Base-by-base conservation (phyloP, 92 coral and sea anemone species). In the Porites divaricata region DNA sequence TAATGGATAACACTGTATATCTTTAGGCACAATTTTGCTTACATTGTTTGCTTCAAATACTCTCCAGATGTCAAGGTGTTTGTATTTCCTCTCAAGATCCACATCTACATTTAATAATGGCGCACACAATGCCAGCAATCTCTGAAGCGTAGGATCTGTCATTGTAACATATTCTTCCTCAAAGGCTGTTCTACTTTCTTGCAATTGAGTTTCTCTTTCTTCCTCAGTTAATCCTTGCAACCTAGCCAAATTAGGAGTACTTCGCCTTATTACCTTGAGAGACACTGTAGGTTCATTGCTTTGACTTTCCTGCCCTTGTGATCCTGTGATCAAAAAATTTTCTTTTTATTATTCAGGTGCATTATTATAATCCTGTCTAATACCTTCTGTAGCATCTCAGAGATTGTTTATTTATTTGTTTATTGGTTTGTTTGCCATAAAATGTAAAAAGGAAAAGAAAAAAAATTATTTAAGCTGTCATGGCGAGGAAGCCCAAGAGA, bases 1-100 rank as follows among this genome's bases (percentile, higher is more conserved):
- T 35, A 35, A 35, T 35, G 45, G 45, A 35, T 6, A 35, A 35
- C 45, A 35, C 45, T 35, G 45, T 35, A 35, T 35, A 35, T 35
- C 45, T 35, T 35, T 35, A 35, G 3, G 45, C 45, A 35, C 45
- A 35, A 35, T 35, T 35, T 35, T 35, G 45, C 45, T 35, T 35
- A 35, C 45, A 92, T 84, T 70, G 79, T 96, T 96, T 63, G 81
- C 53, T 1, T 95, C 90, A 76, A 95, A 28, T 67, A 96, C 67
- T 62, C 72, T 28, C 70, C 67, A 67, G n/a, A 91, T 81, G 59
- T 92, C 83, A 76, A 96, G 94, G 48, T 92, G 83, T 51, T 83
- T 54, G 79, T 96, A 96, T 86, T 95, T 96, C 26, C 58, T 49
- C 26, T 81, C 88, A 25, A 92, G 73, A 24, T 62, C 53, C 22